Base-by-base conservation (phyloP, 2,888 invertebrate genomes). In the Drosophila lacicola region DNA sequence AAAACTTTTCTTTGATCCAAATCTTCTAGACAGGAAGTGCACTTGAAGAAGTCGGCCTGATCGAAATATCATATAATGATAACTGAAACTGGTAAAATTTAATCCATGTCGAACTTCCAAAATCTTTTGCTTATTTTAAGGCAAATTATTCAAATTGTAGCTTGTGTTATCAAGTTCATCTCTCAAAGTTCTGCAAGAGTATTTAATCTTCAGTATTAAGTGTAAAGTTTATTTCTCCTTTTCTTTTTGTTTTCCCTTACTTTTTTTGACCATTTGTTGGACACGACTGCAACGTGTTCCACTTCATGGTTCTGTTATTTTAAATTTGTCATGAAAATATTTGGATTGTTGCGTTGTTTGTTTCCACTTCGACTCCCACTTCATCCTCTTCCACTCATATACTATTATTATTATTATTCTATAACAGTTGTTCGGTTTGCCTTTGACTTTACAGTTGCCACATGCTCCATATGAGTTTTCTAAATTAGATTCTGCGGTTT, bases 301-400 rank as follows among this genome's bases (percentile, higher is more conserved):
- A 82, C 80, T 82, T 89, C 83, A 88, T 74, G 86, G 73, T 61
- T 83, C 70, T 88, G 88, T 88, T 88, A 78, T 83, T 88, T 84
- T 84, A 86, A 88, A 88, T 89, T 88, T 88, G 88, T 88, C 86
- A 89, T 83, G 89, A 89, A 85, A 88, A 89, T 88, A 88, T 89
- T 88, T 85, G 72, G 79, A 83, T 83, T 83, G 75, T 76, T 84
- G 78, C 73, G 74, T 77, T 74, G 78, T 65, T 55, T 61, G 65
- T 42, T 71, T 46, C 25, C 33, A 47, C 41, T 62, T 62, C 29
- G 29, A 29, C 37, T 25, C 10, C 17, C 33, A 9, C 49, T 56
- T 39, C n/a, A 8, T 53, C 25, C 57, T 42, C 19, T 33, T 21
- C 57, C 8, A 21, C 44, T 58, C 61, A 41, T 14, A 49, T 45